Percentiles rank a stretch among this genome's conserved stretches.
Evolutionary conservation across 2,797 vertebrate genomes (phyloP).

Genomic region (Lagodon rhomboides): DNA sequence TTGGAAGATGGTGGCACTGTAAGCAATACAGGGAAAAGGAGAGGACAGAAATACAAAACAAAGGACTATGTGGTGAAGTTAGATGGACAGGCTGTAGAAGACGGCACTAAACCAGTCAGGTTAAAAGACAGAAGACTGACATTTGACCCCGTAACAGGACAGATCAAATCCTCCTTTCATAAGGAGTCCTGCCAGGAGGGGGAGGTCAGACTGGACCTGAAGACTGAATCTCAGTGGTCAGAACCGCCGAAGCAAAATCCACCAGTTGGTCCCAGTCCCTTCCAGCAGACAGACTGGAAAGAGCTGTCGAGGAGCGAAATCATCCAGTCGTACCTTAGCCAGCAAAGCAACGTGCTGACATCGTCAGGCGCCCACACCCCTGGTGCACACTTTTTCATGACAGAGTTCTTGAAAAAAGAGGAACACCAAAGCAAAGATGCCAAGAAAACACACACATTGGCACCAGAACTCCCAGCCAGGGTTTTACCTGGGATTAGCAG

Average conservation of each 20-base stretch:
- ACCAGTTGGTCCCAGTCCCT: slow-evolving; percentile 88
- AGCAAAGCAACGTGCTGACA: slow-evolving; percentile 93
- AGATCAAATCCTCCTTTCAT: slow-evolving; percentile 90
- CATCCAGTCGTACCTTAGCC: slow-evolving; percentile 94
- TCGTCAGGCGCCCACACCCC: slow-evolving; percentile 90
- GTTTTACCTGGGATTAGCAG: slow-evolving; percentile 91
- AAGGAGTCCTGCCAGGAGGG: slow-evolving; percentile 86
- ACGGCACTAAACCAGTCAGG: slow-evolving; percentile 86
- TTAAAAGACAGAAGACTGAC: slow-evolving; percentile 94
- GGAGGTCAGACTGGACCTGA: slow-evolving; percentile 68
- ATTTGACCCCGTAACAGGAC: slow-evolving; percentile 93
- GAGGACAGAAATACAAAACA: slow-evolving; percentile 89
- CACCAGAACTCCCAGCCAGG: slow-evolving; percentile 81
- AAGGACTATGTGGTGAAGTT: slow-evolving; percentile 84
- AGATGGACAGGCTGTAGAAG: slow-evolving; percentile 86
- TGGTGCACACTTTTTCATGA: slow-evolving; percentile 91
- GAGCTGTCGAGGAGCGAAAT: slow-evolving; percentile 94
- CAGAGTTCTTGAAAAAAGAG: slow-evolving; percentile 91
- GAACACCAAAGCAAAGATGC: slow-evolving; percentile 86
- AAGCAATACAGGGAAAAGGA: slow-evolving; percentile 86
- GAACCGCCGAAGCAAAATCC: slow-evolving; percentile 83
- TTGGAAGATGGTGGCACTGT: slow-evolving; percentile 82
- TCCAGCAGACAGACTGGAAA: slow-evolving; percentile 96
- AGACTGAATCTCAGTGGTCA: slow-evolving; percentile 83
- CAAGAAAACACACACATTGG: slow-evolving; percentile 87